These are phyloP conservation scores for fruit fly (Drosophila melanogaster) DNA, from an alignment of 1,140 invertebrate species.

Conservation along the genomic window Release_6_plus_ISO1_MT NT_037436.4:21438501-21439000, in stretches of 20 bases:
- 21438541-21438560: conserved; percentile 46
- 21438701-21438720: conserved; percentile 80
- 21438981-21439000: conserved; percentile 47
- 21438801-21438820: conserved; percentile 8
- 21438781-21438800: conserved; percentile 24
- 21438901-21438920: background rate
- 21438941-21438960: background rate
- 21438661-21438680: conserved; percentile 69
- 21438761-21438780: conserved; percentile 32
- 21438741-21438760: conserved; percentile 72
- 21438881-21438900: background rate
- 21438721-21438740: conserved; percentile 76
- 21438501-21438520: conserved; percentile 79
- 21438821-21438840: background rate
- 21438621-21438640: conserved; percentile 82
- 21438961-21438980: conserved; percentile 42
- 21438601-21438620: conserved; percentile 61
- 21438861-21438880: background rate
- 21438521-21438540: conserved; percentile 75
- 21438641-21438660: conserved; percentile 64
- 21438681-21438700: conserved; percentile 81
- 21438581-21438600: conserved; percentile 55
- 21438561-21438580: conserved; percentile 34
- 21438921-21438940: background rate
- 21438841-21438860: conserved; percentile 17